These are phyloP conservation scores for Diplogasteroides magnus DNA, from an alignment of 1,140 invertebrate species.

Conservation along the genomic window DNA sequence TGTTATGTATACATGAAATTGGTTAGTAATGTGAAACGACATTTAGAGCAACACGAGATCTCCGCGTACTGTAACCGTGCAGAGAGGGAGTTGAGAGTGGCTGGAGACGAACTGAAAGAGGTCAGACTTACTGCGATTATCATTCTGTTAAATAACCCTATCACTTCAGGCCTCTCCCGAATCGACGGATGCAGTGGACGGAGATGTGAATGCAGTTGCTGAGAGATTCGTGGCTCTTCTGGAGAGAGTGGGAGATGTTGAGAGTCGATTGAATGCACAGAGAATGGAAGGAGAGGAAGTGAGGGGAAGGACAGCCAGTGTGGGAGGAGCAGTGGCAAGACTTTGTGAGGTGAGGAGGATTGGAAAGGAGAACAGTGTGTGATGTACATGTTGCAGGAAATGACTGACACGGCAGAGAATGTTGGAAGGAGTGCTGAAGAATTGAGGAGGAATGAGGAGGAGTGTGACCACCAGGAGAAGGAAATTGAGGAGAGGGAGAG, in stretches of 20 bases:
- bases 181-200: too few species aligned
- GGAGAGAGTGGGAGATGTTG: not conserved
- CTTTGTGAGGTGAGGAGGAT: too few species aligned
- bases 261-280: too few species aligned
- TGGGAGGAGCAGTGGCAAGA: not conserved
- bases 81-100: slow-evolving; percentile 6
- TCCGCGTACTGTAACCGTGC: slow-evolving; percentile 4
- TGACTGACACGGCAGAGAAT: not conserved
- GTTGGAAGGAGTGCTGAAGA: slow-evolving; percentile 9
- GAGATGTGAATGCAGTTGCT: not conserved
- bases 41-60: slow-evolving; percentile 10
- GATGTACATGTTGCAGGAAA: not conserved
- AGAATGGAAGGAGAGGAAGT: slow-evolving; percentile 1
- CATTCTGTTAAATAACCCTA: too few species aligned
- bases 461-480: slow-evolving; percentile 3
- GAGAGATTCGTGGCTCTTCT: not conserved
- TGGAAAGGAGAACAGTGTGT: too few species aligned
- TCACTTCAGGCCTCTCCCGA: too few species aligned
- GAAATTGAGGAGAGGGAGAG: slow-evolving; percentile 6
- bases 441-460: slow-evolving; percentile 13
- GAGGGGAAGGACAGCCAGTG: not conserved
- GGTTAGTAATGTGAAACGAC: not conserved
- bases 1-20: too few species aligned
- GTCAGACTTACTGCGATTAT: slow-evolving; percentile 64
- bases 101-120: slow-evolving; percentile 70